phyloP scores from a whole-genome alignment of 2,797 vertebrate species.

The Gila robusta region DNA sequence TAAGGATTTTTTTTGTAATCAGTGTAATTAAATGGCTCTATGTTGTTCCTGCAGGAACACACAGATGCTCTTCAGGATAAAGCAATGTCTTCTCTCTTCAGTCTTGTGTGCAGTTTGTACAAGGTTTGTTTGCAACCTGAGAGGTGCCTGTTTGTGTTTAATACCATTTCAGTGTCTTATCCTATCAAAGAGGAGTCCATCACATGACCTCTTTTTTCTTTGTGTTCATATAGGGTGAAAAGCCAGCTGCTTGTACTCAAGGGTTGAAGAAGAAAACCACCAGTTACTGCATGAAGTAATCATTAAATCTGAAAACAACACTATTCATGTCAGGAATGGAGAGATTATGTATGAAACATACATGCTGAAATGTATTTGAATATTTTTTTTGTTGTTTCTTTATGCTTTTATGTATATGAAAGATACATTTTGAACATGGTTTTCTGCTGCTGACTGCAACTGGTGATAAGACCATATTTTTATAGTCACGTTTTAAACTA shows the following conservation, averaged over 20 bases:
- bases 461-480: background rate
- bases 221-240: conserved; percentile 69
- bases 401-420: background rate
- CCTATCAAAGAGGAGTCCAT: background rate
- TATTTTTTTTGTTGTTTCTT: background rate
- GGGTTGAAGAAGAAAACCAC: background rate
- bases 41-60: conserved; percentile 69
- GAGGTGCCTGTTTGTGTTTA: background rate
- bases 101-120: conserved; percentile 84
- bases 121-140: conserved; percentile 75
- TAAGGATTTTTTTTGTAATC: background rate
- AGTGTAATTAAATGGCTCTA: background rate
- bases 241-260: conserved; percentile 68
- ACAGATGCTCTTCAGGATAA: conserved; percentile 73
- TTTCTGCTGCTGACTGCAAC: background rate
- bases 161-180: background rate
- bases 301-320: conserved; percentile 5
- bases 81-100: conserved; percentile 77
- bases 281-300: conserved; percentile 53
- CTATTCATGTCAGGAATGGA: conserved; percentile 12
- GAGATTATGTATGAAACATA: background rate
- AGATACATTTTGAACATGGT: background rate
- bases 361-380: background rate
- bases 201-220: background rate
- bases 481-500: background rate